Conservation (phyloP, 2,888 invertebrate species). For the Lucinisca nassula region DNA sequence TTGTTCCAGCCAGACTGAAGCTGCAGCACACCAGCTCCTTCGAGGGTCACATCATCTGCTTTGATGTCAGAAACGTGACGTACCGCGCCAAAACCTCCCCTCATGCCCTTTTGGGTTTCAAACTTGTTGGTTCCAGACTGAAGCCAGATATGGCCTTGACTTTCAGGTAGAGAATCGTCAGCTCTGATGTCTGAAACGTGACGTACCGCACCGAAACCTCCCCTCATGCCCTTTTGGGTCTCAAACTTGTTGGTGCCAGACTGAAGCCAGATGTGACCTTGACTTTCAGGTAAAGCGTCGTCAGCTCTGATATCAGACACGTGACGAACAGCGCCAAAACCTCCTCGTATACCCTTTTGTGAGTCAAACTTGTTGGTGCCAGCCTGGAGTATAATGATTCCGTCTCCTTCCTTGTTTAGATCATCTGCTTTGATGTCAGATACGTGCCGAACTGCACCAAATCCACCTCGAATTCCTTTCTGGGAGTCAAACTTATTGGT, state of each 20-base stretch:
- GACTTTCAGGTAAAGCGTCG: constrained; percentile 79
- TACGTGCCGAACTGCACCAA: constrained; percentile 84
- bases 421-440: constrained; percentile 86
- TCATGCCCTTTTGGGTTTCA: constrained; percentile 86
- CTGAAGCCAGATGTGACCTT: constrained; percentile 84
- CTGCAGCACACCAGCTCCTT: constrained; percentile 82
- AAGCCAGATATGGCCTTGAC: constrained; percentile 82
- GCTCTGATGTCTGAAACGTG: constrained; percentile 87
- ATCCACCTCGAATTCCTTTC: constrained; percentile 81
- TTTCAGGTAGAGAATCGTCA: constrained; percentile 82
- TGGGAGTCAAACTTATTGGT: constrained; percentile 86
- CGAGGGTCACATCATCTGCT: constrained; percentile 82
- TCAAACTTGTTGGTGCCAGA: constrained; percentile 87
- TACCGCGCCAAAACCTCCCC: constrained; percentile 83
- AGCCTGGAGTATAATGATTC: constrained; percentile 84
- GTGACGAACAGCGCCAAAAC: constrained; percentile 83
- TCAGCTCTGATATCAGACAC: constrained; percentile 87
- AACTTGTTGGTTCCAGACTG: constrained; percentile 87
- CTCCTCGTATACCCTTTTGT: constrained; percentile 84
- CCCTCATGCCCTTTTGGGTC: constrained; percentile 84
- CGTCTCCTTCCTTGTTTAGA: constrained; percentile 78
- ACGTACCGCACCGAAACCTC: constrained; percentile 81
- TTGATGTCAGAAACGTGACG: constrained; percentile 86
- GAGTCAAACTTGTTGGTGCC: constrained; percentile 86
- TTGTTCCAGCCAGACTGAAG: constrained; percentile 87